Percentiles rank a stretch among this genome's conserved stretches.
These are phyloP conservation scores for Seladonia tumulorum DNA, from an alignment of 2,888 invertebrate genomes.

Conservation along the genomic window DNA sequence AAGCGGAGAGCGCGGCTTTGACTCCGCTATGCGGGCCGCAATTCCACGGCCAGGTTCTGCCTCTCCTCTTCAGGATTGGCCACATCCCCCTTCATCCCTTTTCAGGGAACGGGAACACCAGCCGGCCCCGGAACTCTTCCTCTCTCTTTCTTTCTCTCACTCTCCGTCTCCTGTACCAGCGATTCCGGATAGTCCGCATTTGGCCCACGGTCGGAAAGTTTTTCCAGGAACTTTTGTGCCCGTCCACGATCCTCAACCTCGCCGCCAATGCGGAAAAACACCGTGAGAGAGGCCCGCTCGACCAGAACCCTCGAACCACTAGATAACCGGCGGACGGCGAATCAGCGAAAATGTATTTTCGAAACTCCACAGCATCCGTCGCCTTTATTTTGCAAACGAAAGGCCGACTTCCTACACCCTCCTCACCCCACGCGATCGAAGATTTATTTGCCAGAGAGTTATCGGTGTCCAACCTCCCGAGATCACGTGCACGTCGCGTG, in stretches of 20 bases:
- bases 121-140: conserved; percentile 44
- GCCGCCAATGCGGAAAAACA: conserved; percentile 67
- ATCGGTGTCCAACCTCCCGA: conserved; percentile 8
- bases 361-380: conserved; percentile 3
- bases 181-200: conserved; percentile 68
- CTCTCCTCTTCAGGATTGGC: conserved; percentile 26
- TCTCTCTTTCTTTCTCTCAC: background rate
- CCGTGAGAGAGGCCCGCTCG: conserved; percentile 44
- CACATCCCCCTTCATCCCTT: conserved; percentile 42
- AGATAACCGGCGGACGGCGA: conserved; percentile 40
- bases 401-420: background rate
- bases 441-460: conserved; percentile 17
- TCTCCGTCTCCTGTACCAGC: conserved; percentile 38
- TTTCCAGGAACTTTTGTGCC: conserved; percentile 64
- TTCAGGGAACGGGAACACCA: conserved; percentile 37
- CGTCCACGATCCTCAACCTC: conserved; percentile 51
- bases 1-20: conserved; percentile 63
- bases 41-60: conserved; percentile 58
- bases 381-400: background rate
- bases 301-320: conserved; percentile 49
- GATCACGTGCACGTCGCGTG: background rate
- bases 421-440: background rate
- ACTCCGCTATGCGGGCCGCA: conserved; percentile 71
- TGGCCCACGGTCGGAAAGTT: conserved; percentile 70
- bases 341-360: conserved; percentile 48